phyloP scores from a whole-genome alignment of 2,797 vertebrate species.

The Falco concolor region DNA sequence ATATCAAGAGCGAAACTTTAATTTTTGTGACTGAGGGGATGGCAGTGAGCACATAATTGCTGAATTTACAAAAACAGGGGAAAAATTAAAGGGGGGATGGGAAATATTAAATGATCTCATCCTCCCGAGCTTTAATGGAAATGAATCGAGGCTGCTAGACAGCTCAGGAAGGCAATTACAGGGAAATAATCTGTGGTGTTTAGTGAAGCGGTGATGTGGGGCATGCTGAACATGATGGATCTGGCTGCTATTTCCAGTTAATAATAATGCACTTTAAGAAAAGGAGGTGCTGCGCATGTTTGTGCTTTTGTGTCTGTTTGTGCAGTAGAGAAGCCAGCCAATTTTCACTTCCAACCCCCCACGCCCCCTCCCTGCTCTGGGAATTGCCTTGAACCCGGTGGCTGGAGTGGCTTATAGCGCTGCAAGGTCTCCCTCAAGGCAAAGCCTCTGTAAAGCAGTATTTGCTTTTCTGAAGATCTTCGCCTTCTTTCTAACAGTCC shows the following conservation, averaged over 20 bases:
- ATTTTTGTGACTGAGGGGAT: background rate
- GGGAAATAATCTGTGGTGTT: conserved; percentile 63
- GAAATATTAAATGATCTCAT: conserved; percentile 36
- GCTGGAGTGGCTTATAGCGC: background rate
- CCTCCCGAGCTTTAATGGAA: conserved; percentile 56
- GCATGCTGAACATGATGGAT: conserved; percentile 63
- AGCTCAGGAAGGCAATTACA: conserved; percentile 69
- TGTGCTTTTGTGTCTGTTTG: conserved; percentile 17
- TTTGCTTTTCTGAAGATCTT: conserved; percentile 2
- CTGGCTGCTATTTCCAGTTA: conserved; percentile 58
- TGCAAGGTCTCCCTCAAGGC: background rate
- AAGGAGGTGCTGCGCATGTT: background rate
- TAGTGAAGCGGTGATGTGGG: conserved; percentile 63
- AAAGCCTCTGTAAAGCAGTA: background rate
- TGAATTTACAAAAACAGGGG: background rate
- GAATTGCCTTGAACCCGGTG: background rate
- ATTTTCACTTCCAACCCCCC: background rate
- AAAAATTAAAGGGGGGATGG: background rate
- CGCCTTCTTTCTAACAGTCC: conserved; percentile 5
- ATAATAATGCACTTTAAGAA: conserved; percentile 49
- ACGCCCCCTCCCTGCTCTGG: background rate
- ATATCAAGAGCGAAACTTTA: background rate
- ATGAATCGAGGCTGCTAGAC: conserved; percentile 54
- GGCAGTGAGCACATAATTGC: background rate
- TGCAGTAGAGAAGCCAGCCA: background rate